Evolutionary conservation across 2,888 invertebrate species (phyloP).

Genomic region (Andrena trimmerana): DNA sequence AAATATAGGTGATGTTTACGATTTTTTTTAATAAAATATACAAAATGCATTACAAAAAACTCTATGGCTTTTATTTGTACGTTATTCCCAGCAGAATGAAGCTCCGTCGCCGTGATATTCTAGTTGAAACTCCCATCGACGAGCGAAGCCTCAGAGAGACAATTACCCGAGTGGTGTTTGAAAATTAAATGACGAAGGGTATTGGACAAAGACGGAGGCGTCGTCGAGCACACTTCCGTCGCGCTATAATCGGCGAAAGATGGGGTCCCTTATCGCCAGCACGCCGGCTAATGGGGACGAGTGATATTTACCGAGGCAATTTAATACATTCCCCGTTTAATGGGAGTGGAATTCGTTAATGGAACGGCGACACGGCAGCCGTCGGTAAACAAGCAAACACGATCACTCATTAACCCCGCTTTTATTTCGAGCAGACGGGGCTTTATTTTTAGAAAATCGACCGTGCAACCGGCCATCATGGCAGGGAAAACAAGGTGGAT

Average conservation of each 20-base stretch:
- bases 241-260: not conserved
- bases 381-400: constrained; percentile 50
- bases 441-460: constrained; percentile 50
- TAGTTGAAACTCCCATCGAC: too few species aligned
- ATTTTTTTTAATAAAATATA: not conserved
- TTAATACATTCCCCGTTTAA: constrained; percentile 46
- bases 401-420: constrained; percentile 39
- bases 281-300: constrained; percentile 37
- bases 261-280: constrained; percentile 1
- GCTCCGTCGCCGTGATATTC: too few species aligned
- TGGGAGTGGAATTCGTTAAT: constrained; percentile 44
- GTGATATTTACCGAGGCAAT: constrained; percentile 47
- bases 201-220: not conserved
- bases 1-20: too few species aligned
- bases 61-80: not conserved
- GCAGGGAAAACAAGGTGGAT: not conserved
- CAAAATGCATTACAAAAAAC: not conserved
- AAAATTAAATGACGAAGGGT: too few species aligned
- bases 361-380: constrained; percentile 27
- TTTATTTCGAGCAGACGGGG: constrained; percentile 40
- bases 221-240: not conserved
- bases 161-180: too few species aligned
- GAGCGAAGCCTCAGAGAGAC: too few species aligned
- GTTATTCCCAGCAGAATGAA: too few species aligned
- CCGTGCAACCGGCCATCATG: not conserved